Evolutionary conservation across 2,797 vertebrate species (phyloP), one percentile per base, ranked within the genome.

Genomic region (Pangasius larnaudii): DNA sequence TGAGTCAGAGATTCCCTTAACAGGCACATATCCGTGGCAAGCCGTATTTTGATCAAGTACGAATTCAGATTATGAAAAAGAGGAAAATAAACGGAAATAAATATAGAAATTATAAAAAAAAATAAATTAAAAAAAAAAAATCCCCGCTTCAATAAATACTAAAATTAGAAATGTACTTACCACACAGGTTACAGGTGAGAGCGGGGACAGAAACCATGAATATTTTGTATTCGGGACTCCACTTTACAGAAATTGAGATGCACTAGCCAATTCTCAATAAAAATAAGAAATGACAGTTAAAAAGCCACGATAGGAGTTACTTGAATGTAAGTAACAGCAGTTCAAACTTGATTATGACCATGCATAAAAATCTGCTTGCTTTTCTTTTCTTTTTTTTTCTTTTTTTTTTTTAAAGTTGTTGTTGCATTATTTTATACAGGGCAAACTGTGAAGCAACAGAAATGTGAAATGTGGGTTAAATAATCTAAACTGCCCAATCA

Each of bases 91-190:
- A 85, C 69, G 30, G 39, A 24, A 42, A 75, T 49, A 27, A 18
- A 33, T 19, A 53, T n/a, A 49, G 2, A 71, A 39, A 84, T 14
- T 36, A 93, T 94, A 30, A 91, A 90, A 87, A 90, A 88, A 92
- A 88, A 24, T 24, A 61, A 14, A 53, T 39, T n/a, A 46, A 69
- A 71, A 42, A 49, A 63, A 59, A 71, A 93, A 92, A 93, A 94
- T 95, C 92, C 95, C 95, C 94, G 95, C 94, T 94, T 94, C 92
- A 95, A 96, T 94, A 92, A 95, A 96, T 94, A 95, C 94, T 94
- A 90, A 92, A 91, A 91, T 95, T 94, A 95, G 95, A 95, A 94
- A 93, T 95, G 95, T 96, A 96, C 95, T 97, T 96, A 96, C 96
- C 95, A 92, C 95, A 93, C 92, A 92, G 92, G 93, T 95, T 94